A percentile compares a stretch with the other conserved stretches of the same genome.
phyloP scores from a whole-genome alignment of 1,140 invertebrate species.

The Drosophila miranda region DNA sequence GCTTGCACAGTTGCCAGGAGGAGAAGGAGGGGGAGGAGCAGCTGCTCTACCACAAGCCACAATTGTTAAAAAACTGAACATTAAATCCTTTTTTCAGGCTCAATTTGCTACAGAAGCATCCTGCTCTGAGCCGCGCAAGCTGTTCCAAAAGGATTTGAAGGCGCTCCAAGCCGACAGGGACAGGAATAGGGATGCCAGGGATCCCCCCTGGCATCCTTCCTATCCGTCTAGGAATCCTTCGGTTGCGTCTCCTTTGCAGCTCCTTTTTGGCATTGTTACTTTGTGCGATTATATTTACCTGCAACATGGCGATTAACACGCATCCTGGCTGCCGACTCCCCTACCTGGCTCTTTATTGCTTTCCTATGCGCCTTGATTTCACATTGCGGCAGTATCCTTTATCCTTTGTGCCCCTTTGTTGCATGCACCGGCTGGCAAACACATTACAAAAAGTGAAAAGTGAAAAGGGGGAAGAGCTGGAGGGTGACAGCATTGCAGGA shows the following conservation, averaged over 20 bases:
- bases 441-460: constrained; percentile 57
- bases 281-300: constrained; percentile 66
- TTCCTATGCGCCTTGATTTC: constrained; percentile 52
- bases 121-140: constrained; percentile 61
- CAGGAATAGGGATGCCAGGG: constrained; percentile 8
- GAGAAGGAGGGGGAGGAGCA: background rate
- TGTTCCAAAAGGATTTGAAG: constrained; percentile 53
- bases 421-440: constrained; percentile 64
- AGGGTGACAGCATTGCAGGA: constrained; percentile 8
- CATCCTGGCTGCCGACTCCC: constrained; percentile 31
- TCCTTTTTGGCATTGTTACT: constrained; percentile 51
- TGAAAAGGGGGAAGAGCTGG: constrained; percentile 10
- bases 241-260: background rate
- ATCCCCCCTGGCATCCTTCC: constrained; percentile 18
- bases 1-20: constrained; percentile 47
- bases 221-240: background rate
- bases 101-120: constrained; percentile 56
- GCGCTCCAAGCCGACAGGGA: constrained; percentile 21
- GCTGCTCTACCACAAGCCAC: constrained; percentile 49
- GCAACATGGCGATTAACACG: constrained; percentile 64
- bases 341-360: constrained; percentile 44
- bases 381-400: constrained; percentile 60
- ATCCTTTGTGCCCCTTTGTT: constrained; percentile 59
- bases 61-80: constrained; percentile 59
- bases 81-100: constrained; percentile 65